phyloP scores from a whole-genome alignment of 2,888 invertebrate species.

The Thalpophila matura region DNA sequence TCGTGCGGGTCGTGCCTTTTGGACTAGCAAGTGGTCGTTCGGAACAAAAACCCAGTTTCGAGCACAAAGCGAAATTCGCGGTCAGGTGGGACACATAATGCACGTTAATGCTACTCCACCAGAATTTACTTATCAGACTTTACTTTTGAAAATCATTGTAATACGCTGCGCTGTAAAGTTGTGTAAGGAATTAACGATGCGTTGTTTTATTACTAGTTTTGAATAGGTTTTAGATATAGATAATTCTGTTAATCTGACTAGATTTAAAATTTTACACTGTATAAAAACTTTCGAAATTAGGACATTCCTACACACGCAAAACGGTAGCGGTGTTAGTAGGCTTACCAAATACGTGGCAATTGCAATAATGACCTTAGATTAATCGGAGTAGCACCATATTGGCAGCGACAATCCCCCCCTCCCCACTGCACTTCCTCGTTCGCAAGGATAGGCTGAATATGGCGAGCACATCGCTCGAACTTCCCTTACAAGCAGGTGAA shows the following conservation, averaged over 20 bases:
- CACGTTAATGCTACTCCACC: slow-evolving; percentile 36
- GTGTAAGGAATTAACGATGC: slow-evolving; percentile 30
- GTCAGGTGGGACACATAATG: slow-evolving; percentile 67
- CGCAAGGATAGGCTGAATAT: slow-evolving; percentile 74
- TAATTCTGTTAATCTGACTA: slow-evolving; percentile 10
- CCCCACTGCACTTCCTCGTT: slow-evolving; percentile 58
- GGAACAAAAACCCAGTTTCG: slow-evolving; percentile 70
- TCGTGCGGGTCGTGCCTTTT: slow-evolving; percentile 61
- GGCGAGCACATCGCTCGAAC: slow-evolving; percentile 69
- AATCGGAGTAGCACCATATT: slow-evolving; percentile 51
- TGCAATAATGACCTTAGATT: slow-evolving; percentile 43
- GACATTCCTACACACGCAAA: slow-evolving; percentile 5
- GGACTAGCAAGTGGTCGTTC: slow-evolving; percentile 47
- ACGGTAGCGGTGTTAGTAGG: slow-evolving; percentile 7
- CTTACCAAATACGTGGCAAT: slow-evolving; percentile 31
- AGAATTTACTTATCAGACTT: slow-evolving; percentile 36
- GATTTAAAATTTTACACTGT: neutral
- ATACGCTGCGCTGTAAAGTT: slow-evolving; percentile 32
- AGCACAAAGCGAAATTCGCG: slow-evolving; percentile 72
- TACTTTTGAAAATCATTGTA: slow-evolving; percentile 32
- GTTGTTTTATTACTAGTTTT: slow-evolving; percentile 24
- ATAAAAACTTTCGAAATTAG: slow-evolving; percentile 8
- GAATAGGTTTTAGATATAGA: slow-evolving; percentile 14
- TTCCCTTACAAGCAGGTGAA: slow-evolving; percentile 84
- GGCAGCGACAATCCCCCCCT: slow-evolving; percentile 41